phyloP scores from a whole-genome alignment of 2,113 vertebrate species.

The Xerus inauris region DNA sequence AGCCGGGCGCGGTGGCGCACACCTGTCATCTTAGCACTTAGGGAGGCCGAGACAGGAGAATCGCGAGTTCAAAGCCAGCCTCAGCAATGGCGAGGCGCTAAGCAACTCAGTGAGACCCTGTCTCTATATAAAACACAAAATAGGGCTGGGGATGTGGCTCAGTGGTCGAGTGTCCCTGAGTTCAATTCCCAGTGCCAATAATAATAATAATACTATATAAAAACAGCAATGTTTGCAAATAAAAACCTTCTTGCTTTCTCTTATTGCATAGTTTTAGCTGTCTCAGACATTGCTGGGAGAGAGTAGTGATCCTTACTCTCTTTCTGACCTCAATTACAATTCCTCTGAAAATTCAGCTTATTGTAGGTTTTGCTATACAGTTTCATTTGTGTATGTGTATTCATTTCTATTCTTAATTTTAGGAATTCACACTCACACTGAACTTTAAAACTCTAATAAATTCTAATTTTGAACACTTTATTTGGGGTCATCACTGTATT shows the following conservation, averaged over 20 bases:
- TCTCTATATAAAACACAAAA: no score
- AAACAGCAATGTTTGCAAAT: background rate
- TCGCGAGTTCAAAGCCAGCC: no score
- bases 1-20: no score
- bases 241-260: background rate
- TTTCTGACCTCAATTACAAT: slow-evolving; percentile 1
- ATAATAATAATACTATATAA: background rate
- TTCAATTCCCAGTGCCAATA: no score
- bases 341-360: background rate
- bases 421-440: background rate
- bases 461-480: background rate
- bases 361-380: background rate
- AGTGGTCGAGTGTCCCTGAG: no score
- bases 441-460: background rate
- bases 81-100: no score
- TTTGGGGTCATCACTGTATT: background rate
- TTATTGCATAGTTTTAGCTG: background rate
- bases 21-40: no score
- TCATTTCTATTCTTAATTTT: background rate
- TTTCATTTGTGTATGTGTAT: background rate
- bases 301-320: background rate
- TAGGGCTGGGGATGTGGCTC: no score
- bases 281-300: background rate
- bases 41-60: no score
- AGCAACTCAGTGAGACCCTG: no score